Evolutionary conservation across 2,888 invertebrate genomes (phyloP).

Genomic region (Leptopilina drosophilae): DNA sequence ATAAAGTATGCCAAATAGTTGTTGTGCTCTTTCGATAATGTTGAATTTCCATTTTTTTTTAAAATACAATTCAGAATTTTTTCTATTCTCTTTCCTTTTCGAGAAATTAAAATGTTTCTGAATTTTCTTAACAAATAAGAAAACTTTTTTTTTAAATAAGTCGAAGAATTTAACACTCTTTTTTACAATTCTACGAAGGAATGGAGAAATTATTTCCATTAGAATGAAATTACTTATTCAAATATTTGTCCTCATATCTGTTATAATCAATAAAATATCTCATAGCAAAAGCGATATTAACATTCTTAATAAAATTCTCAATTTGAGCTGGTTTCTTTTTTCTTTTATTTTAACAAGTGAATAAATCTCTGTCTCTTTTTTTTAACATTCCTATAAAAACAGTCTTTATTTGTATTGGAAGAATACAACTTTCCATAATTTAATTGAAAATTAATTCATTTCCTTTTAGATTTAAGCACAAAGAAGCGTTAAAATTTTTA

Average conservation of each 20-base stretch:
- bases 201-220: slow-evolving; percentile 29
- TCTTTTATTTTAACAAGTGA: too few relatives aligned
- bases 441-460: background rate
- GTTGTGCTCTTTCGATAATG: slow-evolving; percentile 11
- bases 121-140: background rate
- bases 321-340: too few relatives aligned
- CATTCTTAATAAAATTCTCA: slow-evolving; percentile 44
- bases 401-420: slow-evolving; percentile 8
- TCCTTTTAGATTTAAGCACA: too few relatives aligned
- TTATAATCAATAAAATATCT: slow-evolving; percentile 55
- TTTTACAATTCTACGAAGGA: background rate
- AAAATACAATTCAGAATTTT: background rate
- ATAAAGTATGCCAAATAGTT: slow-evolving; percentile 3
- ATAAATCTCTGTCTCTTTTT: background rate
- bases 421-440: background rate
- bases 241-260: slow-evolving; percentile 60
- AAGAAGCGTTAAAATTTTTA: too few relatives aligned
- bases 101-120: background rate
- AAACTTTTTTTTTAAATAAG: too few relatives aligned
- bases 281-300: slow-evolving; percentile 57
- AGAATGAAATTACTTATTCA: slow-evolving; percentile 39
- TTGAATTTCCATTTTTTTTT: background rate
- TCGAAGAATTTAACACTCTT: too few relatives aligned
- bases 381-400: background rate
- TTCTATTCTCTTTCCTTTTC: background rate